These are phyloP conservation scores for Tiaroga cobitis DNA, from an alignment of 2,797 vertebrate species.

Conservation along the genomic window DNA sequence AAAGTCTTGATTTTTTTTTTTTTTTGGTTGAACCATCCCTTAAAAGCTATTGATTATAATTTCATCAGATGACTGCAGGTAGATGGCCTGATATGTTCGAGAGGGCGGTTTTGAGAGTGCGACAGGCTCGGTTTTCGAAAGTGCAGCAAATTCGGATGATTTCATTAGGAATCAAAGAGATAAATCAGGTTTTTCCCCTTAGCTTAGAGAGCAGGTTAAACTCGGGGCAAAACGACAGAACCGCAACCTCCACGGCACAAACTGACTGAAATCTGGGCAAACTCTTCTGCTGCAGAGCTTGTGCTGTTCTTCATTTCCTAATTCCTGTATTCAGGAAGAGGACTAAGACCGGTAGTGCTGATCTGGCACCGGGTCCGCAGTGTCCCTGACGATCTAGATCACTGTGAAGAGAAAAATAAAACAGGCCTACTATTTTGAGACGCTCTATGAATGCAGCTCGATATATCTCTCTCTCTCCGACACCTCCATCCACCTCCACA, in stretches of 20 bases:
- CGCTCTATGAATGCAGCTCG: slow-evolving; percentile 26
- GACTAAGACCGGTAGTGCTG: slow-evolving; percentile 30
- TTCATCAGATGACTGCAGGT: not conserved
- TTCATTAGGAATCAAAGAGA: slow-evolving; percentile 2
- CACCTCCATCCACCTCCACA: slow-evolving; percentile 50
- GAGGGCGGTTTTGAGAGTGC: not conserved
- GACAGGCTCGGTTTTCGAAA: not conserved
- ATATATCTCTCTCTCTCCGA: slow-evolving; percentile 41
- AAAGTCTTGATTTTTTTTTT: not conserved
- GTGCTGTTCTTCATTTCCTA: slow-evolving; percentile 41
- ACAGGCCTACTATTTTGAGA: slow-evolving; percentile 43
- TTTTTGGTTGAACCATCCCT: not conserved
- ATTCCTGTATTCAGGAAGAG: slow-evolving; percentile 38
- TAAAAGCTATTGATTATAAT: not conserved
- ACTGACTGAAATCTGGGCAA: slow-evolving; percentile 2
- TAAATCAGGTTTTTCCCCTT: not conserved
- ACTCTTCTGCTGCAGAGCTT: slow-evolving; percentile 20
- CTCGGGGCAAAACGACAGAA: not conserved
- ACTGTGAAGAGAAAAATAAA: slow-evolving; percentile 42
- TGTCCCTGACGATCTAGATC: slow-evolving; percentile 39
- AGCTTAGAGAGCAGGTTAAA: slow-evolving; percentile 23
- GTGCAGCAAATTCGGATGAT: not conserved
- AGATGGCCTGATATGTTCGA: not conserved
- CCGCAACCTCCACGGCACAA: not conserved
- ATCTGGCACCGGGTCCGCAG: slow-evolving; percentile 19